These are phyloP conservation scores for Daubentonia madagascariensis DNA, from an alignment of 2,113 vertebrate species.

Conservation along the genomic window DNA sequence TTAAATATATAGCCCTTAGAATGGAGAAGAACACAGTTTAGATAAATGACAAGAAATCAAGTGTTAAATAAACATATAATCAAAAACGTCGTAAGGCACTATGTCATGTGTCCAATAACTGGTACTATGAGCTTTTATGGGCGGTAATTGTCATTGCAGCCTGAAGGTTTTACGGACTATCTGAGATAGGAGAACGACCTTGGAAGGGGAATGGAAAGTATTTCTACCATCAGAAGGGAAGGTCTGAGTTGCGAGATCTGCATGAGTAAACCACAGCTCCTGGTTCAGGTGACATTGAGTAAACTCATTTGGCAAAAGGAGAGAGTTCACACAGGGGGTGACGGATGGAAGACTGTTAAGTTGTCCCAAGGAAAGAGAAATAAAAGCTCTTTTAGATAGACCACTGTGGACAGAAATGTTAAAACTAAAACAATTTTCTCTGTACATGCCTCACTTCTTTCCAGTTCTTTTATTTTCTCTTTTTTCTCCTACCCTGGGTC, in stretches of 20 bases:
- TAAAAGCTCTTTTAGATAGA: not conserved
- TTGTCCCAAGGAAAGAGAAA: not conserved
- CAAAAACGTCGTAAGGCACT: not conserved
- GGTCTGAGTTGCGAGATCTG: not conserved
- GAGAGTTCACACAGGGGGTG: not conserved
- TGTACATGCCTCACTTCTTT: not conserved
- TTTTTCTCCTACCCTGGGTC: not conserved
- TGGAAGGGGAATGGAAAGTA: not conserved
- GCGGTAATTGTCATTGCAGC: not conserved
- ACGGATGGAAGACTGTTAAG: not conserved
- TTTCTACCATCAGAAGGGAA: not conserved
- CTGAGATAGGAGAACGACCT: not conserved
- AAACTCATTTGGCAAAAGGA: not conserved
- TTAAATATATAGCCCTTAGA: not conserved
- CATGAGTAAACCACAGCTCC: not conserved
- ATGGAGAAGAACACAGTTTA: not conserved
- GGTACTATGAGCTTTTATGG: not conserved
- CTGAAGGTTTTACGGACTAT: not conserved
- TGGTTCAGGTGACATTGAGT: not conserved
- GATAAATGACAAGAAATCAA: not conserved
- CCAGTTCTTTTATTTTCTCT: not conserved
- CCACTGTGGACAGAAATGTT: not conserved
- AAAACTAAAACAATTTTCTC: not conserved
- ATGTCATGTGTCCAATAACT: not conserved
- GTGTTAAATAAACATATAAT: not conserved